Base-by-base conservation (phyloP, 2,797 vertebrate species). In the Dallia pectoralis region DNA sequence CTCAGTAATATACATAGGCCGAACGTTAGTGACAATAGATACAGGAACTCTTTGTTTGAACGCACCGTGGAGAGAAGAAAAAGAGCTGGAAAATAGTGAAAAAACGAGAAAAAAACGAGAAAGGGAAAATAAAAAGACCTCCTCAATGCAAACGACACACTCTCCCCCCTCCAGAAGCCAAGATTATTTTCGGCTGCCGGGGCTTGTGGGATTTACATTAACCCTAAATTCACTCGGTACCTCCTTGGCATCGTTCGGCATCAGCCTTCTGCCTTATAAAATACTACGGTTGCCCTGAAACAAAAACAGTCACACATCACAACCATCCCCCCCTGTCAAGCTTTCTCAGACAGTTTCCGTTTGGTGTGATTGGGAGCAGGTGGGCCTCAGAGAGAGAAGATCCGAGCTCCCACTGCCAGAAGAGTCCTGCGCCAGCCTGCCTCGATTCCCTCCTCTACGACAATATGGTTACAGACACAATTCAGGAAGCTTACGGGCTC, bases 141-240 rank as follows among this genome's bases (percentile, higher is more conserved):
- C 77, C 73, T 79, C 33, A 78, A 44, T 67, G 68, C 69, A 73
- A 76, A 63, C 7, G 33, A 71, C 48, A 71, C 64, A 67, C 64
- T 3, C 40, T 77, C 61, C 29, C 27, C 59, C 75, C 75, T 68
- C 69, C 71, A 69, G 66, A 83, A 79, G 81, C 81, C 80, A 85
- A 87, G 85, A 89, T 91, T 84, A 89, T 86, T 89, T 88, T 90
- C 87, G 89, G 88, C 86, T 87, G 82, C 76, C 12, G 36, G 80
- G 84, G 84, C 84, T 81, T 75, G 72, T 77, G 84, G 85, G 87
- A 89, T 91, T 90, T 89, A 82, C 75, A 76, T 88, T 75, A 89
- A 89, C 84, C 81, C 86, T 81, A 62, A 87, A 78, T 80, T 81
- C 77, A 65, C 83, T 69, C 61, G 67, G 80, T 82, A 86, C 75